Base-by-base conservation (phyloP, 2,113 vertebrate species). In the Psettodes erumei region DNA sequence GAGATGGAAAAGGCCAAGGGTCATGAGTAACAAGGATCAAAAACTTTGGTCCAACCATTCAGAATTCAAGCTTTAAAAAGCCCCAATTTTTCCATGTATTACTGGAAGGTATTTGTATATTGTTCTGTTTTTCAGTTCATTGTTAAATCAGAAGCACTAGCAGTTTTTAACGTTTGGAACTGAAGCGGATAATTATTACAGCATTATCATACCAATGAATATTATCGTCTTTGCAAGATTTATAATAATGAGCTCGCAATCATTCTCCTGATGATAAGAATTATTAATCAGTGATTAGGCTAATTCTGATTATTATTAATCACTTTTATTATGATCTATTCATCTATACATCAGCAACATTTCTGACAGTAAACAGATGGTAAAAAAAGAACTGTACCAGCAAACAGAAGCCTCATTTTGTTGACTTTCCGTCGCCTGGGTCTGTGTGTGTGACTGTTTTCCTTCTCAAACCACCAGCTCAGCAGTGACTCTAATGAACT, bases 401-500 rank as follows among this genome's bases (percentile, higher is more conserved):
- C 75, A 71, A 70, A 85, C 77, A 87, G 48, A 48, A 58, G 68
- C 59, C 65, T 72, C 32, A 37, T 65, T 35, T 40, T 71, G 71
- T 76, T 70, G 67, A 64, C 62, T 68, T 59, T 35, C 19, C 59
- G 42, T 62, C 61, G 60, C 43, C 51, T 74, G 79, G 62, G 60
- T 73, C 68, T 82, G 65, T 63, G 76, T 73, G 71, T 82, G 65
- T 63, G 76, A 77, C 71, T 90, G 82, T 85, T 90, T 83, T 75
- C 37, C 32, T 77, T 79, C 35, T 79, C 45, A 62, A 85, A 79
- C 77, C 82, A 60, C 61, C 37, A 30, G 56, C 83, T 82, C 85
- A 78, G 84, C 84, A 78, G 50, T 58, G 64, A 61, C 81, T 84
- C 74, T 91, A 85, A 87, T 89, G 85, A 90, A 89, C 77, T 83